Base-by-base conservation (phyloP, 2,888 invertebrate genomes). In the Kryphioiulus occultus region DNA sequence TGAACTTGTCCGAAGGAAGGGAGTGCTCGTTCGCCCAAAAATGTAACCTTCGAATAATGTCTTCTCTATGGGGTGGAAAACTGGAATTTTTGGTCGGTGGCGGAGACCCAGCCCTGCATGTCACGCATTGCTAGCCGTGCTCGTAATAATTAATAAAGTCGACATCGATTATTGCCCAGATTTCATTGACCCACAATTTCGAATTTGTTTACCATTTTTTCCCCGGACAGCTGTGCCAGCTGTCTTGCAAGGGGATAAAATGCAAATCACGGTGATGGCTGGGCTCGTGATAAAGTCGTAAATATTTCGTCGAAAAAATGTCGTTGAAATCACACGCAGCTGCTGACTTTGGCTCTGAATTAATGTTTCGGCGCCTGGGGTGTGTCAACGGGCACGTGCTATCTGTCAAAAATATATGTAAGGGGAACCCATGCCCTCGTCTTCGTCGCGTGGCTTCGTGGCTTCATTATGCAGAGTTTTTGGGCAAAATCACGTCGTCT, bases 231-330 rank as follows among this genome's bases (percentile, higher is more conserved):
- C 0, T 17, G 2, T 4, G 22, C 10, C 59, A 59, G 59, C 59
- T 59, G 59, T 47, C 47, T n/a, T 47, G 47, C 15, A 47, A 39
- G 47, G 59, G 59, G 5, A 1, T 59, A 59, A 59, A 59, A 59
- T 59, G 59, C 59, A 59, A 59, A 59, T 59, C n/a, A 15, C n/a
- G 59, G 22, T 5, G 59, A 5, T 7, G 15, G 10, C 47, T 17
- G 47, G 47, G 47, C 7, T 47, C 47, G 47, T 47, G 47, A 15
- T 39, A 39, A 22, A 0, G 59, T 59, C 59, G 59, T 59, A 59
- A 59, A 59, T 59, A 22, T 22, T 59, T 59, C 59, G 59, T 59
- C 59, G 59, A 22, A 59, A 59, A 59, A 59, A 59, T 59, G 59
- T 22, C n/a, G 59, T 59, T 22, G n/a, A 5, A 59, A 59, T 59